Percentiles rank a stretch among this genome's conserved stretches.
Conservation (phyloP, 2,888 invertebrate species). For the Urechis unicinctus region DNA sequence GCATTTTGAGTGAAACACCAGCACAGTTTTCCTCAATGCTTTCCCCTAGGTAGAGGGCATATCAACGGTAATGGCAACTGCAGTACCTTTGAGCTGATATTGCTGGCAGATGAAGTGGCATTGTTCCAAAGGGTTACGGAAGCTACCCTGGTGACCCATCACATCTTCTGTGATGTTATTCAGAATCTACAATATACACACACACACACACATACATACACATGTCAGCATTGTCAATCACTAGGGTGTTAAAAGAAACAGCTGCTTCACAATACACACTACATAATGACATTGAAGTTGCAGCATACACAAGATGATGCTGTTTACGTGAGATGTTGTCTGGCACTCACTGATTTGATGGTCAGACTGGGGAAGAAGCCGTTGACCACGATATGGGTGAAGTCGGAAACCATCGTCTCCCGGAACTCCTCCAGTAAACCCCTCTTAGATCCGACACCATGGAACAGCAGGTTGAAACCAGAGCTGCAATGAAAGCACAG, state of each 20-base stretch:
- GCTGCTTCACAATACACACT: too few relatives aligned
- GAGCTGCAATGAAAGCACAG: conserved; percentile 54
- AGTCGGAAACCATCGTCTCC: conserved; percentile 56
- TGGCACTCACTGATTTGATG: conserved; percentile 63
- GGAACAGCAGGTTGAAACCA: conserved; percentile 77
- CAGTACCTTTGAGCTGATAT: not conserved
- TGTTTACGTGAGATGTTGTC: too few relatives aligned
- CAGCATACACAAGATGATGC: too few relatives aligned
- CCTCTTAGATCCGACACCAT: conserved; percentile 87
- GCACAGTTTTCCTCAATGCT: too few relatives aligned
- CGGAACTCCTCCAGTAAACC: conserved; percentile 72
- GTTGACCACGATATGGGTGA: conserved; percentile 75
- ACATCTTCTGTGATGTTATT: conserved; percentile 41
- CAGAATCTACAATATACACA: conserved; percentile 31
- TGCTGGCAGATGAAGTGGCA: conserved; percentile 32
- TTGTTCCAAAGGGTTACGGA: conserved; percentile 37
- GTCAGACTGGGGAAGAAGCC: conserved; percentile 88
- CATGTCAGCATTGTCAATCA: too few relatives aligned
- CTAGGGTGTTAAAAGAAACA: too few relatives aligned
- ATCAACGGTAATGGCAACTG: too few relatives aligned
- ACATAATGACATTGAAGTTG: too few relatives aligned
- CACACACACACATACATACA: too few relatives aligned
- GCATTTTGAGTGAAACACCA: too few relatives aligned
- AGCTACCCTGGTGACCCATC: conserved; percentile 29
- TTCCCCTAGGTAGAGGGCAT: too few relatives aligned